Base-by-base conservation (phyloP, 2,113 vertebrate species). In the Jacana jacana region DNA sequence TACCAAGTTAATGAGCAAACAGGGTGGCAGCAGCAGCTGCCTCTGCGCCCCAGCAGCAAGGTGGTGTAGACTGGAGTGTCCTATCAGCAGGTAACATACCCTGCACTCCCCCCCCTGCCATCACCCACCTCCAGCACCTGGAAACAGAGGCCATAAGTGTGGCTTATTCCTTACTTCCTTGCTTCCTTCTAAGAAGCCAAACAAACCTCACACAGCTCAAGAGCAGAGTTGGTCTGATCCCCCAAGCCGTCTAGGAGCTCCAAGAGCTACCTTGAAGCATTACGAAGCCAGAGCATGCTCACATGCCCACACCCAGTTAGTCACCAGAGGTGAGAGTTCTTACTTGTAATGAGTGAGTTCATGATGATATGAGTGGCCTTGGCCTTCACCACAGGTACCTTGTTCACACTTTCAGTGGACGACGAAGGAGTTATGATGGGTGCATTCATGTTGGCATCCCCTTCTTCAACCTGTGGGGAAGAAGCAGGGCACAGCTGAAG, bases 281-380 rank as follows among this genome's bases (percentile, higher is more conserved):
- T 42, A 63, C 22, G 68, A 52, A 88, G n/a, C 42, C 17, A 4
- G 28, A 70, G 14, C 39, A 90, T 12, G 3, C 24, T 25, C 15
- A 1, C 3, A 6, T 20, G 27, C 24, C 64, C 66, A 55, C 7
- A 9, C 2, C 18, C 37, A 20, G 7, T 8, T 6, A n/a, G 25
- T 39, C 60, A n/a, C 69, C 78, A 88, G 35, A 81, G 33, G 11
- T 2, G 64, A 79, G 78, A 86, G 63, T 11, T 95, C 99, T 99
- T 99, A 99, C 99, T 99, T 97, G 98, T 99, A 97, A 99, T 98
- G 49, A 99, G 98, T 64, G 99, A 98, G 96, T 80, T 99, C 99
- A 99, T 99, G 97, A 99, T 98, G 97, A 98, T 55, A 15, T 98
- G 98, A 24, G 99, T 99, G 82, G 99, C 99, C 97, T 99, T 99